Evolutionary conservation across 2,113 vertebrate species (phyloP).

Genomic region (Cichladusa arquata): DNA sequence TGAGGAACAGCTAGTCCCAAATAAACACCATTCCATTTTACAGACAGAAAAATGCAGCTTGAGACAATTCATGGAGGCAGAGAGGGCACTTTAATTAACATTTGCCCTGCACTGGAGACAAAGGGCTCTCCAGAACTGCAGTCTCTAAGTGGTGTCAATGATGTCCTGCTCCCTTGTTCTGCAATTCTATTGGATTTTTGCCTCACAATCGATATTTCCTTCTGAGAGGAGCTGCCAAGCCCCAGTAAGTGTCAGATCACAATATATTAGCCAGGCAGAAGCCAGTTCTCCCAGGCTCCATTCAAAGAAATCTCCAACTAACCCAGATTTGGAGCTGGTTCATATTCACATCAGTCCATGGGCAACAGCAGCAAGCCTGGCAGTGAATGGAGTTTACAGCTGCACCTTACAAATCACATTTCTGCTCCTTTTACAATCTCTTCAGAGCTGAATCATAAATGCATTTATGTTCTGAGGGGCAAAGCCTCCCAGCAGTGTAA

Average conservation of each 20-base stretch:
- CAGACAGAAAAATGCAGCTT: not conserved
- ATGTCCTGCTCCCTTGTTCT: constrained; percentile 14
- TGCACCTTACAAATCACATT: not conserved
- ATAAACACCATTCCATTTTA: not conserved
- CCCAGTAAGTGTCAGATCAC: constrained; percentile 7
- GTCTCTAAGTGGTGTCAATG: constrained; percentile 23
- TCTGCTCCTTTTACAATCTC: not conserved
- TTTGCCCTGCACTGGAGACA: not conserved
- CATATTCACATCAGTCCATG: not conserved
- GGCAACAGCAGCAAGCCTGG: not conserved
- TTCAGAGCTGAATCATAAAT: not conserved
- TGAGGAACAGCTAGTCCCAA: not conserved
- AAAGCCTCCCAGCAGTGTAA: not conserved
- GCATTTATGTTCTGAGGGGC: not conserved
- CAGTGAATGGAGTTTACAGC: not conserved
- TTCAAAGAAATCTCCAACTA: not conserved
- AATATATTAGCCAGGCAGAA: not conserved
- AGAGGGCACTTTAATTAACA: constrained; percentile 20
- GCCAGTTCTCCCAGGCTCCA: not conserved
- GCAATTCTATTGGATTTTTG: constrained; percentile 7
- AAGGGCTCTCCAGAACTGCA: not conserved
- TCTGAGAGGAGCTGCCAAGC: constrained; percentile 24
- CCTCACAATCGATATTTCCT: constrained; percentile 13
- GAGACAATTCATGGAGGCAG: not conserved
- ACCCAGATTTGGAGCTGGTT: not conserved